Evolutionary conservation across 2,113 vertebrate species (phyloP), one percentile per base, ranked within the genome.

Genomic region (Callipepla squamata): DNA sequence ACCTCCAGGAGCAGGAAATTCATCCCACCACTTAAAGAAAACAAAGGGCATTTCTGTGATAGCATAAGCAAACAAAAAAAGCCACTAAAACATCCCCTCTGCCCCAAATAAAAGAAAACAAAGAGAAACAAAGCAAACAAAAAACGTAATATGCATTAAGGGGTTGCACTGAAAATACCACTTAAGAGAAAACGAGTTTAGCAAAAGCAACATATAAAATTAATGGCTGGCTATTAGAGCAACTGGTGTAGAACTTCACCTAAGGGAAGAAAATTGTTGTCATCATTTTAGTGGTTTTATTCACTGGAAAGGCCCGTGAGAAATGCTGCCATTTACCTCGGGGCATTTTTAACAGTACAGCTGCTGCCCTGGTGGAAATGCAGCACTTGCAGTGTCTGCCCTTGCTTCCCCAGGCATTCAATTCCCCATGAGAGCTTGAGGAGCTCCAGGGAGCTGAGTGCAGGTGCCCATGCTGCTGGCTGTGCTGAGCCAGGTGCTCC

Each of bases 401-500:
- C 57, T 66, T 6, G 2, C 23, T 72, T 36, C 7, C 32, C 10
- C 45, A 12, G 10, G 26, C 4, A 4, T 36, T 65, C 34, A 26
- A 61, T 28, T 32, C 7, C 32, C 25, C 66, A 23, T 3, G 32
- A 6, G 9, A 3, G 7, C 2, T 0, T 5, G 17, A 48, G 38
- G 1, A 3, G 13, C 6, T 8, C 42, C 70, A 32, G 20, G 36
- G 34, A 70, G 19, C 13, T 1, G 7, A 13, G 61, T 5, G 1
- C 40, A 9, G 2, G 6, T 21, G 1, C 50, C 36, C 1, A 0
- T 36, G 36, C 36, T 36, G 36, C 36, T 36, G 13, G 32, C 10
- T 2, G 2, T 0, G 14, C 3, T 6, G 14, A 28, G 2, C 7
- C 2, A 16, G 22, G 25, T 9, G 55, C 11, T n/a, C 20, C 6